Conservation (phyloP, 2,113 vertebrate genomes). For the Chamaea fasciata region DNA sequence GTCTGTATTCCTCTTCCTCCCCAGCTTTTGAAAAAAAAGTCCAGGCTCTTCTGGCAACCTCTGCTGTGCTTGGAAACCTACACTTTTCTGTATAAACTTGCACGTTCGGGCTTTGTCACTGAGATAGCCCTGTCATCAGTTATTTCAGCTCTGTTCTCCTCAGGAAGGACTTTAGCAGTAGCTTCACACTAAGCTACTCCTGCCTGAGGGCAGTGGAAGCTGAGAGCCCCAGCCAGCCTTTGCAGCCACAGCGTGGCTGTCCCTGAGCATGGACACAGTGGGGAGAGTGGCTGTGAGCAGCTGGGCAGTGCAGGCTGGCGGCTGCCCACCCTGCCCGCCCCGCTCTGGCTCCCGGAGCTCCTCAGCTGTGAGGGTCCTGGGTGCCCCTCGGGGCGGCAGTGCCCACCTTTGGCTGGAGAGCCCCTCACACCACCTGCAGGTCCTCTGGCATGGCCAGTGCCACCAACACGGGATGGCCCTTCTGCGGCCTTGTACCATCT, state of each 20-base stretch:
- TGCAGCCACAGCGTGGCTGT: neutral
- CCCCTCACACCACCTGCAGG: neutral
- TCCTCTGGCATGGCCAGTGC: neutral
- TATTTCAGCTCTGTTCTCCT: neutral
- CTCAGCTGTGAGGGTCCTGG: neutral
- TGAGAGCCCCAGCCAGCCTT: neutral
- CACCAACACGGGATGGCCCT: accelerated
- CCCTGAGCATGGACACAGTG: neutral
- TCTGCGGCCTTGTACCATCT: neutral
- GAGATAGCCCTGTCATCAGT: neutral
- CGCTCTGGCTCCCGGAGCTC: neutral
- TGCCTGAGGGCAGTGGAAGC: neutral
- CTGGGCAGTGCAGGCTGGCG: neutral
- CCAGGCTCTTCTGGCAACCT: neutral
- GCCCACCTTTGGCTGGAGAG: neutral
- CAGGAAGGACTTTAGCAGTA: neutral
- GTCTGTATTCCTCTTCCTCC: neutral
- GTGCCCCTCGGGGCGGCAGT: accelerated
- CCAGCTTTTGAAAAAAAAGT: neutral
- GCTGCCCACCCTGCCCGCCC: neutral
- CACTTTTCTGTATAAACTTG: neutral
- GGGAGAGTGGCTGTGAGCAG: neutral
- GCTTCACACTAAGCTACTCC: neutral
- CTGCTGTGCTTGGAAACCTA: neutral
- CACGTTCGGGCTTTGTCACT: neutral